Evolutionary conservation across 1,140 invertebrate genomes (phyloP), one percentile per base, ranked within the genome.

Genomic region (Diuraphis noxia): DNA sequence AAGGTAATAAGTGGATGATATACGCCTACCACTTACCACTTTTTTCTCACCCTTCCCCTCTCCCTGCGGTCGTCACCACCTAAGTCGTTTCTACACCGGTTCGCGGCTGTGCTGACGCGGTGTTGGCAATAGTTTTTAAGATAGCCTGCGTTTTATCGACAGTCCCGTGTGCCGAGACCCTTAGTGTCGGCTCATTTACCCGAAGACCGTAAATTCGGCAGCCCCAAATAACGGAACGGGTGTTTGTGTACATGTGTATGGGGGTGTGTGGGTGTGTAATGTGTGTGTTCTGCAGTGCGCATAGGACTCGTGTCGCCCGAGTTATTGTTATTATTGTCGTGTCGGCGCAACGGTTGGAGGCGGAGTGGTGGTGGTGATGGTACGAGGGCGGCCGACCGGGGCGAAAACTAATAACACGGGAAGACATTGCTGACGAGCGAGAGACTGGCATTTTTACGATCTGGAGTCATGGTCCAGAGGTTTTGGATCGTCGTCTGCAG

Each of bases 181-280:
- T 90, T 77, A 90, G 88, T 90, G 43, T 91, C 89, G 89, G 89
- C 89, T 91, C 89, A 91, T 91, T 91, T 91, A 82, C 89, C 77
- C 40, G 34, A 30, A 81, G 77, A 52, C n/a, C 89, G 77, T 91
- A 91, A 91, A 91, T 91, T 91, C 43, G 34, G 77, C 89, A 79
- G 63, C 72, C 63, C 89, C 72, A 52, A 38, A 40, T 2, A 63
- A 87, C 72, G 23, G 40, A 19, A 10, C 38, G 30, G 9, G 23
- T 36, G 13, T 10, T 2, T 34, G 41, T 9, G 84, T 49, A 2
- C 7, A 30, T 8, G 34, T 38, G 19, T 17, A 21, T 8, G 34
- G 13, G 43, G n/a, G n/a, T 52, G 21, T 6, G 34, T 25, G 13
- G 19, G 79, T 84, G 38, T 30, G 38, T 82, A 6, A 46, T 40